Percentiles rank a stretch among this genome's conserved stretches.
Evolutionary conservation across 1,140 invertebrate species (phyloP).

Genomic region (Stegodyphus dumicola): DNA sequence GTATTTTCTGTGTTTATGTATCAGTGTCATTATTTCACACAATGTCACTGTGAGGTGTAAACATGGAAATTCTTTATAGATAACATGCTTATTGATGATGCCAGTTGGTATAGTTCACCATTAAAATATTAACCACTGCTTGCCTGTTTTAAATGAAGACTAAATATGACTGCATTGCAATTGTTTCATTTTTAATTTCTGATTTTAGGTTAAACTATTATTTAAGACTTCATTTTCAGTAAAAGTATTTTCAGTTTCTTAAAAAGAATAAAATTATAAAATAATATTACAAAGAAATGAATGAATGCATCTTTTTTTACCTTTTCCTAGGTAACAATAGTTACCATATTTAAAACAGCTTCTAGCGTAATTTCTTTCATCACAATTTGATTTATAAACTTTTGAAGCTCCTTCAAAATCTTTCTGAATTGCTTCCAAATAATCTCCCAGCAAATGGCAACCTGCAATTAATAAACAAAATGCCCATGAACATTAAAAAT

Average conservation of each 20-base stretch:
- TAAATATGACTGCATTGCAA: no score
- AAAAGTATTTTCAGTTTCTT: not conserved
- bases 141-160: no score
- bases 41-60: no score
- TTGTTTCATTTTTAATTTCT: no score
- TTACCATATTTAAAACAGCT: constrained; percentile 88
- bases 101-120: no score
- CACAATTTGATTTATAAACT: constrained; percentile 86
- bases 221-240: not conserved
- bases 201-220: not conserved
- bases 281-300: constrained; percentile 5
- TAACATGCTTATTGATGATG: no score
- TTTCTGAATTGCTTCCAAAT: constrained; percentile 82
- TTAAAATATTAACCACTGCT: no score
- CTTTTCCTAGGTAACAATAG: constrained; percentile 71
- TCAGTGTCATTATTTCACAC: no score
- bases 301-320: constrained; percentile 63
- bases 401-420: constrained; percentile 81
- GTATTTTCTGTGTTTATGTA: no score
- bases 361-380: constrained; percentile 80
- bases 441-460: constrained; percentile 92
- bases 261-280: not conserved
- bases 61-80: no score
- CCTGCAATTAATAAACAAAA: constrained; percentile 72
- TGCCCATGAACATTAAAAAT: not conserved